A percentile compares a stretch with the other conserved stretches of the same genome.
Evolutionary conservation across 2,113 vertebrate species (phyloP).

Genomic region (Typhlomys cinereus): DNA sequence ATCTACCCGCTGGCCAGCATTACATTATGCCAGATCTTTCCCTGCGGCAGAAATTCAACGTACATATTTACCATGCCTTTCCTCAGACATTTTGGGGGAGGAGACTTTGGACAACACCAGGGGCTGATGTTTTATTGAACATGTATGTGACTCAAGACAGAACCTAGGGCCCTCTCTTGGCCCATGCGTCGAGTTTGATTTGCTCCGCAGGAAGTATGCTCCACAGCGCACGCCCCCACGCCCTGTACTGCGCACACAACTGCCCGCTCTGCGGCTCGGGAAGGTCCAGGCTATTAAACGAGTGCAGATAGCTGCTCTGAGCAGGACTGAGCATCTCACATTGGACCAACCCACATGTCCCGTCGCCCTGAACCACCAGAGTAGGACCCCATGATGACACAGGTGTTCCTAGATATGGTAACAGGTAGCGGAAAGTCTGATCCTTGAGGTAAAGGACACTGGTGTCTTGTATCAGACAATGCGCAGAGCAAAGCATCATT

Average conservation of each 20-base stretch:
- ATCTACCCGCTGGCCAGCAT: accelerated
- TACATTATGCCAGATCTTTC: background rate
- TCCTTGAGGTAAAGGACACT: background rate
- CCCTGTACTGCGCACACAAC: background rate
- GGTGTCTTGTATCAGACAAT: background rate
- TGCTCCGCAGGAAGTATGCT: background rate
- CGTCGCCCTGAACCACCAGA: no score
- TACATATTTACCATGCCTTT: background rate
- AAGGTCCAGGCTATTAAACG: background rate
- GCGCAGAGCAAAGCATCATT: background rate
- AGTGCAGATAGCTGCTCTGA: background rate
- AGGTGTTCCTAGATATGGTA: background rate
- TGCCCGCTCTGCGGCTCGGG: no score
- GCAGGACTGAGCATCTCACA: accelerated
- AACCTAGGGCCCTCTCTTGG: background rate
- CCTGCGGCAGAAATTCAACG: background rate
- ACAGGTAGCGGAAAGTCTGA: background rate
- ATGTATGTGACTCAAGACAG: background rate
- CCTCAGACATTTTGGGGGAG: background rate
- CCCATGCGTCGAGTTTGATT: no score
- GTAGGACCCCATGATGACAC: background rate
- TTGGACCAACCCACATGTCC: accelerated
- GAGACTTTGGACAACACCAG: background rate
- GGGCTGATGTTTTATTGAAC: background rate
- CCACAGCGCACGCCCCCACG: accelerated